Evolutionary conservation across 2,113 vertebrate species (phyloP), one percentile per base, ranked within the genome.

Genomic region (Gobio gobio): DNA sequence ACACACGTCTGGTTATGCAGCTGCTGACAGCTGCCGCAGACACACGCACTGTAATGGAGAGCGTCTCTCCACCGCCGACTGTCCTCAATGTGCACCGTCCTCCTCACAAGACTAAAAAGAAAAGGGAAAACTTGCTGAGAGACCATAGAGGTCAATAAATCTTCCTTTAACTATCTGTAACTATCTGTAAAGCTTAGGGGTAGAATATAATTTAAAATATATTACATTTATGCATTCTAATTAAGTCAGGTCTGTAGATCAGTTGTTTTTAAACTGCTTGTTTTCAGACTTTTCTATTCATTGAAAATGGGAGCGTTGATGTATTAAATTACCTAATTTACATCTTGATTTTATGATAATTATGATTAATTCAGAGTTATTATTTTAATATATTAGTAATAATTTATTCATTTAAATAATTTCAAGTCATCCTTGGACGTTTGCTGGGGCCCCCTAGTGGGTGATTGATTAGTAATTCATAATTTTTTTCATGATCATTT

Each of bases 11-110:
- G 73, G 82, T 77, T 86, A 84, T 86, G 82, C 82, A 77, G 85
- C 82, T 86, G 85, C 87, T 88, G 87, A 86, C 87, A 86, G 87
- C 76, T 86, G 75, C 68, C 59, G 43, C 76, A 86, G 85, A 84
- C 78, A 87, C 85, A 82, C 45, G 9, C n/a, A 78, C 78, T 43
- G 82, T 77, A 88, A 84, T 70, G 84, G 81, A 86, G 76, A 64
- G 47, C 5, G 9, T 66, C 78, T 66, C 78, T 64, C 14, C 49
- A 59, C 40, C 66, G 18, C 45, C 14, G 24, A 75, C 72, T 47
- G 63, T 36, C 33, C 63, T 54, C 75, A 56, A 22, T 68, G 22
- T 58, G 43, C 54, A 64, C 78, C n/a, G 43, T 43, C 54, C 43
- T 70, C 64, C 45, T 70, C 49, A 9, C 20, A 83, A 61, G 24